phyloP scores from a whole-genome alignment of 2,113 vertebrate genomes.

The Nerophis ophidion region DNA sequence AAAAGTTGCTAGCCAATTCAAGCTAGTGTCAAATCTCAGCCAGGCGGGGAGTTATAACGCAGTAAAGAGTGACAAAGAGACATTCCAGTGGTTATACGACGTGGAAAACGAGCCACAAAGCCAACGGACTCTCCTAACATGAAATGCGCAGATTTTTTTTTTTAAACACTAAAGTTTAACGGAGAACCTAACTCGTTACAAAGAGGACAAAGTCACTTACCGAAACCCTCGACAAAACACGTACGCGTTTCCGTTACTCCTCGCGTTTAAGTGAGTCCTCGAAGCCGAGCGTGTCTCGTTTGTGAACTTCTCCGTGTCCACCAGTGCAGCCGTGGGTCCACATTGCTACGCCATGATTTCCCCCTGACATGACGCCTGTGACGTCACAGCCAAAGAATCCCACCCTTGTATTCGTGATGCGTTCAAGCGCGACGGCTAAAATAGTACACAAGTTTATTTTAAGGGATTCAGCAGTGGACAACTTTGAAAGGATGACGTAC shows the following conservation, averaged over 20 bases:
- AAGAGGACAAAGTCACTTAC: slow-evolving; percentile 30
- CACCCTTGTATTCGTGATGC: slow-evolving; percentile 49
- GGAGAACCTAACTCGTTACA: slow-evolving; percentile 23
- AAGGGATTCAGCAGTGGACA: too few relatives aligned
- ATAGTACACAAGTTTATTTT: not conserved
- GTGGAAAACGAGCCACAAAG: slow-evolving; percentile 9
- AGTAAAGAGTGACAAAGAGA: not conserved
- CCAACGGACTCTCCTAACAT: slow-evolving; percentile 5
- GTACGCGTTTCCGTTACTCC: not conserved
- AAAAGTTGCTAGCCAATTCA: too few relatives aligned
- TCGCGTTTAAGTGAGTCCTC: not conserved
- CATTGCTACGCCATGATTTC: slow-evolving; percentile 75
- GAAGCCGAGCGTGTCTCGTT: slow-evolving; percentile 4
- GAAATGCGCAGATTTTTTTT: not conserved
- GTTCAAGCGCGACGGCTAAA: slow-evolving; percentile 1
- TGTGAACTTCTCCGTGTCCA: slow-evolving; percentile 36
- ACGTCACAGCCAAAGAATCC: slow-evolving; percentile 62
- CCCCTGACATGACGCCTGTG: slow-evolving; percentile 40
- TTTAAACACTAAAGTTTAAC: not conserved
- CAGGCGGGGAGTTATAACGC: not conserved
- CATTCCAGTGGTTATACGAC: not conserved
- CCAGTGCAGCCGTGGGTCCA: slow-evolving; percentile 27
- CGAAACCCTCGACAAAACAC: slow-evolving; percentile 4
- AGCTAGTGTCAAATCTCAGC: too few relatives aligned
- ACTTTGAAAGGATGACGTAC: too few relatives aligned